Evolutionary conservation across 1,140 invertebrate species (phyloP), one percentile per base, ranked within the genome.

Genomic region (Gryllus bimaculatus): DNA sequence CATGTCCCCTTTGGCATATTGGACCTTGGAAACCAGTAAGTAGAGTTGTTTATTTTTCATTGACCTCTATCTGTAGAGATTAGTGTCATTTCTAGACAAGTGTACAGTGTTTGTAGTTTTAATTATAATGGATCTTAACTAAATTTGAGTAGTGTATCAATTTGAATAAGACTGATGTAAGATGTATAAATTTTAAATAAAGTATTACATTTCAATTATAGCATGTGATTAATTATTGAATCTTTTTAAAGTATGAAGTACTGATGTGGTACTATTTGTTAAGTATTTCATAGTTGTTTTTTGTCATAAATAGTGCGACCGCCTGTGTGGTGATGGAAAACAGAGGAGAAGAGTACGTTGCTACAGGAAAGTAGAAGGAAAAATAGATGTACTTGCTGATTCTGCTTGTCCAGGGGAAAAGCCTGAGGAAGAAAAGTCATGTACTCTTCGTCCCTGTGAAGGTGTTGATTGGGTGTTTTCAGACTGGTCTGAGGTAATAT

Each of bases 381-480:
- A 90, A 78, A 90, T 94, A 18, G 87, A 93, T 82, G 86, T 95
- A 0, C 85, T 96, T 26, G 88, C 90, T 0, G 93, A 96, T 81
- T 85, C 88, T 0, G 88, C 90, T 21, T 98, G 96, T 83, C 83
- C 84, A 8, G 89, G 89, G 4, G 89, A 91, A 73, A 93, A 93
- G 83, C 95, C 96, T 0, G 89, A 90, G 18, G 86, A 84, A 8
- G 90, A 93, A 81, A 89, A 92, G 83, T 77, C 86, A 73, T 98
- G 96, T 84, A 89, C 92, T 80, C 81, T 94, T 48, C 89, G 92
- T 74, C 95, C 96, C 8, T 98, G 96, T 83, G 94, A 95, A 78
- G 96, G 96, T 13, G 91, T 97, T 18, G 96, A 98, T 84, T 98
- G 96, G 95, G 89, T 97, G 48, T 88, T 91, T 0, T 93, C 94